A percentile compares a stretch with the other conserved stretches of the same genome.
Evolutionary conservation across 2,113 vertebrate genomes (phyloP).

Genomic region (Grammomys surdaster): DNA sequence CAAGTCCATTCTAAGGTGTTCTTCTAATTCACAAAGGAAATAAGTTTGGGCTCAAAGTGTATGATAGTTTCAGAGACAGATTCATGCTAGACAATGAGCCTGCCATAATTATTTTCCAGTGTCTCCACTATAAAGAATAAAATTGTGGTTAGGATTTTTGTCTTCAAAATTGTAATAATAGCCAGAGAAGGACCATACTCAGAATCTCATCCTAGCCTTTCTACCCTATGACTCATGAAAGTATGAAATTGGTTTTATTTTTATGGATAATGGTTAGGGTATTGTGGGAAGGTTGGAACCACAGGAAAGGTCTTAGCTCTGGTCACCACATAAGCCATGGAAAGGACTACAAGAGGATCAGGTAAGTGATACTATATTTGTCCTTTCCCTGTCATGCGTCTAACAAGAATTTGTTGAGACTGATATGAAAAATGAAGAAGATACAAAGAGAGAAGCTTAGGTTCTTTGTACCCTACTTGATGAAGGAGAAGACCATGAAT

Average conservation of each 20-base stretch:
- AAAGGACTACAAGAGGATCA: neutral
- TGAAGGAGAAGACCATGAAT: neutral
- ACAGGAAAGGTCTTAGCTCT: neutral
- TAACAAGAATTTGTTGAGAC: neutral
- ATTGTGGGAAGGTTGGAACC: neutral
- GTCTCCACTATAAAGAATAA: neutral
- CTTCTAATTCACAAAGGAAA: slow-evolving; percentile 45
- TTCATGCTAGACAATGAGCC: slow-evolving; percentile 1
- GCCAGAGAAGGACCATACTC: slow-evolving; percentile 16
- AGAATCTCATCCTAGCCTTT: neutral
- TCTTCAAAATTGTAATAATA: neutral
- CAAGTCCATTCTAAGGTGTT: slow-evolving; percentile 49
- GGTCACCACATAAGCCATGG: neutral
- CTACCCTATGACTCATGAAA: neutral
- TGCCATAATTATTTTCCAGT: slow-evolving; percentile 52
- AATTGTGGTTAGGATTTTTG: slow-evolving; percentile 19
- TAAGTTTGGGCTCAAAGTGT: slow-evolving; percentile 41
- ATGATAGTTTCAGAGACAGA: slow-evolving; percentile 55
- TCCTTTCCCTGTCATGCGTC: neutral
- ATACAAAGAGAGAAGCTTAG: neutral
- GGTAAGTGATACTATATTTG: neutral
- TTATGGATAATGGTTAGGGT: neutral
- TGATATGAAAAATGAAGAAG: neutral
- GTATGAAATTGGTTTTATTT: neutral
- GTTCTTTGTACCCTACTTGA: neutral